Evolutionary conservation across 2,888 invertebrate species (phyloP), one percentile per base, ranked within the genome.

Genomic region (Tenthredo amoena): DNA sequence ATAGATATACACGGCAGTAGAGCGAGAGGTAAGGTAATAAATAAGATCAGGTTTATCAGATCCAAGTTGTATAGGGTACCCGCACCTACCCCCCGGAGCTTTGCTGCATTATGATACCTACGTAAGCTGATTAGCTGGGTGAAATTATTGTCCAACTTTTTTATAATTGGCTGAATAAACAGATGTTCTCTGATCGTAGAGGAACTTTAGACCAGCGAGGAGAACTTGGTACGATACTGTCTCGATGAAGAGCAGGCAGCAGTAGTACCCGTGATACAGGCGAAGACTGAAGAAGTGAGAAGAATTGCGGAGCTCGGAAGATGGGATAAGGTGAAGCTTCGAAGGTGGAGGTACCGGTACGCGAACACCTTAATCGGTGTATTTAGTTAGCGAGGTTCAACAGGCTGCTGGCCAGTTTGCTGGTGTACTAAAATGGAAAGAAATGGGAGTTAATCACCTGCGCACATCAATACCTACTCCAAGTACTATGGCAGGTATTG

Each of bases 81-180:
- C 89, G 90, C 87, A 86, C 90, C 90, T 90, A 89, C 90, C 81
- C 81, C 81, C 90, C 87, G 88, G 85, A 86, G 87, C 26, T 81
- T 15, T 12, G n/a, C 62, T 62, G 90, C 89, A 92, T 91, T 91
- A 91, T 90, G 91, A 89, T 90, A 85, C 88, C 81, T 62, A 88
- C 88, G 88, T 92, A 92, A 93, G 93, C 93, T 93, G 92, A 92
- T 93, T 93, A 93, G 90, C 89, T 88, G 89, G 89, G 90, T 90
- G 91, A 93, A 93, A 93, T 81, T 81, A 81, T 93, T 92, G 91
- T 93, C 92, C 90, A 91, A 68, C 92, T 91, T 92, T 91, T 90
- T 89, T 91, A 91, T 92, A 92, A 92, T 92, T 92, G 91, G 89
- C 90, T 90, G 91, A 89, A 65, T 87, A 84, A 82, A 81, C 81